Evolutionary conservation across 2,888 invertebrate genomes (phyloP).

Genomic region (Agrypnus murinus): DNA sequence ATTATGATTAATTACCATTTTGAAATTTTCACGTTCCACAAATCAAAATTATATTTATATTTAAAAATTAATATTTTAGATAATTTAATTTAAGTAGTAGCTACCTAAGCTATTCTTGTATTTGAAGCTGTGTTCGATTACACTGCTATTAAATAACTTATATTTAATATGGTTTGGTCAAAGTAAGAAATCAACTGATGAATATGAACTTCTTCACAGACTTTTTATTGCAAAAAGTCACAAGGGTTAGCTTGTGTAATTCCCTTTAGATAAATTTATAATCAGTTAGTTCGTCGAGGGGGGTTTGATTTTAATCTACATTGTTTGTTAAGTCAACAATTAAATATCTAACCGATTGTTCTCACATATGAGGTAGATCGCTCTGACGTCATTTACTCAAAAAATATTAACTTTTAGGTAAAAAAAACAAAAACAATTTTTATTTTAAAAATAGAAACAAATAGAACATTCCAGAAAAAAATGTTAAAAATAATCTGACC

Average conservation of each 20-base stretch:
- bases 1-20: neutral
- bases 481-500: neutral
- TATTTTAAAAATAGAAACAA: neutral
- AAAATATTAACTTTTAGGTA: neutral
- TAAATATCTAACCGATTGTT: constrained; percentile 8
- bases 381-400: neutral
- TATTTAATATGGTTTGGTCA: too few relatives aligned
- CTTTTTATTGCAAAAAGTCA: constrained; percentile 3
- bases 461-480: neutral
- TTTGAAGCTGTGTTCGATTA: neutral
- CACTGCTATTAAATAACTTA: too few relatives aligned
- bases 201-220: neutral
- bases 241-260: too few relatives aligned
- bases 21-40: too few relatives aligned
- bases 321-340: constrained; percentile 10
- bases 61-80: too few relatives aligned
- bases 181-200: neutral
- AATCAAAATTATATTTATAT: too few relatives aligned
- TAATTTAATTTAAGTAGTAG: too few relatives aligned
- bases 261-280: neutral
- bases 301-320: neutral
- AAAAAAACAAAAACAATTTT: neutral
- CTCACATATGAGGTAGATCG: neutral
- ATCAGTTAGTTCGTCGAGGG: constrained; percentile 22
- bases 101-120: neutral